These are phyloP conservation scores for Coccyzus lansbergi DNA, from an alignment of 2,797 vertebrate species.

Conservation along the genomic window DNA sequence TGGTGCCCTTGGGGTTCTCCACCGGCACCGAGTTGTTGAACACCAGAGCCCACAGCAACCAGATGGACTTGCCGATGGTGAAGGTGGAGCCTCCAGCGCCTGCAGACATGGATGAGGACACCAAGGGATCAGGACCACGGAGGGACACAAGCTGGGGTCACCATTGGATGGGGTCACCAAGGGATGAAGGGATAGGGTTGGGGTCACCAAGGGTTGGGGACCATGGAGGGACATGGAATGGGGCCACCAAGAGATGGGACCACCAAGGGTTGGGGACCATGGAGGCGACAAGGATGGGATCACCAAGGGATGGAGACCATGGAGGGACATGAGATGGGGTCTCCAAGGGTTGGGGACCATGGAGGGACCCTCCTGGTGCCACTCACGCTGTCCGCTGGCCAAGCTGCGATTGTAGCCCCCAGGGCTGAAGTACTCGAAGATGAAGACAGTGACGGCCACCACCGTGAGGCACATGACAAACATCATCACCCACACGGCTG, in stretches of 20 bases:
- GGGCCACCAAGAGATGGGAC: no score
- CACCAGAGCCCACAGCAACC: slow-evolving; percentile 96
- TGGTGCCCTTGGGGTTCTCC: slow-evolving; percentile 94
- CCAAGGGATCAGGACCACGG: no score
- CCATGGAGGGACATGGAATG: no score
- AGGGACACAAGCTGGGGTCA: no score
- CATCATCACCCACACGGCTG: slow-evolving; percentile 98
- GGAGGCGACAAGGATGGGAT: no score
- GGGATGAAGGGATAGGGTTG: no score
- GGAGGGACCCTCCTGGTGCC: no score
- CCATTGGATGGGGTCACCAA: no score
- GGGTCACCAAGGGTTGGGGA: neutral
- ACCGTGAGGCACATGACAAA: slow-evolving; percentile 98
- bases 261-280: no score
- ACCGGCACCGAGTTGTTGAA: slow-evolving; percentile 97
- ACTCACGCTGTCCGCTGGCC: slow-evolving; percentile 90
- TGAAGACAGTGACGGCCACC: slow-evolving; percentile 95
- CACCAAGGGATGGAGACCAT: no score
- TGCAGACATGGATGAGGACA: slow-evolving; percentile 37
- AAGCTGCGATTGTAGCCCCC: slow-evolving; percentile 95
- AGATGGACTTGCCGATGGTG: slow-evolving; percentile 95
- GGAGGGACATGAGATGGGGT: no score
- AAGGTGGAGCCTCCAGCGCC: slow-evolving; percentile 93
- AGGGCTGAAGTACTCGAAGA: slow-evolving; percentile 97
- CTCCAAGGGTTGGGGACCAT: no score